Base-by-base conservation (phyloP, 2,113 vertebrate genomes). In the Herpetotheres cachinnans region DNA sequence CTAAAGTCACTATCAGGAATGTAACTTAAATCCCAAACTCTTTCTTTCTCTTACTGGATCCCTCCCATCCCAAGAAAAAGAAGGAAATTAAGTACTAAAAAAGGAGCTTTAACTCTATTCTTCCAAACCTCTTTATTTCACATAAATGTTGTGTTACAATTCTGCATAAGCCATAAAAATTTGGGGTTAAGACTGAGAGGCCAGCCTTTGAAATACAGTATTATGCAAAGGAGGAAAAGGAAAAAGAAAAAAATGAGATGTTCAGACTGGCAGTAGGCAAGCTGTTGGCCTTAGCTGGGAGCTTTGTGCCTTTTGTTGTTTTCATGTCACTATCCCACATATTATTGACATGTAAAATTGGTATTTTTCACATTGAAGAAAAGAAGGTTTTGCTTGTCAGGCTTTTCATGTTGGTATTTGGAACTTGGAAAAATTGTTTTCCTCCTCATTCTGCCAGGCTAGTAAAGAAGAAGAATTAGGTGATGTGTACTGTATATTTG, bases 391-490 rank as follows among this genome's bases (percentile, higher is more conserved):
- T 85, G 44, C 62, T 55, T 73, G 34, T 63, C 63, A 91, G 29
- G 49, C 21, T 90, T 91, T 93, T 95, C 14, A 15, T 66, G 50
- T 38, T 61, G 27, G 22, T 72, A 63, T 73, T 95, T 82, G n/a
- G 81, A 79, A 82, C 56, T 61, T 84, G 58, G 44, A 84, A 80
- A 91, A 81, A 70, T 44, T 94, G 44, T 59, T 88, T 92, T 93
- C 58, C 32, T 92, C 59, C 40, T 76, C 52, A 61, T 89, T 84
- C 58, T 87, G 62, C 73, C 91, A 84, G 54, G 55, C 46, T 82
- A 76, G 29, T 88, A 84, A 90, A 80, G 73, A 91, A 83, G 80
- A 93, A 81, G 38, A 97, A 80, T 88, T 85, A 72, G 72, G 30
- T 74, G 42, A 82, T 82, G n/a, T 22, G 4, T 55, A 36, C 16